Conservation (phyloP, 1,140 invertebrate genomes). For the Bombus waltoni region DNA sequence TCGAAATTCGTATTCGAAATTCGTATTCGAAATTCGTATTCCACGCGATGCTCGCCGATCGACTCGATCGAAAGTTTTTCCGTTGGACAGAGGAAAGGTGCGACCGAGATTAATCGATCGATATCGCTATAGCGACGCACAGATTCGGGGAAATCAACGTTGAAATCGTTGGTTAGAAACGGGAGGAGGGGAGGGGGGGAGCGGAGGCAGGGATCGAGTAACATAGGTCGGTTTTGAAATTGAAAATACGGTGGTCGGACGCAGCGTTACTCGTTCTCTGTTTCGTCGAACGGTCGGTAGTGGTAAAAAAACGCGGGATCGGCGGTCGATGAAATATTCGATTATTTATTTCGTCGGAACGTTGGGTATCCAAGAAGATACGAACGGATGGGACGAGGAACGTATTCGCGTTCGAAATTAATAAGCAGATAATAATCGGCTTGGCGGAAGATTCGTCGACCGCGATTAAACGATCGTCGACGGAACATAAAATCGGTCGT, state of each 20-base stretch:
- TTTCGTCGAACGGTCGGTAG: not conserved
- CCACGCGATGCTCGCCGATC: no score
- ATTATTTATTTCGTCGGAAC: not conserved
- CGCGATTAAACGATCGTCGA: constrained; percentile 21
- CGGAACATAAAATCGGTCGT: constrained; percentile 22
- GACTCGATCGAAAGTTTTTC: not conserved
- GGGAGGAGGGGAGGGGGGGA: not conserved
- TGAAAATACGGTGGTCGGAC: not conserved
- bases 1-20: no score
- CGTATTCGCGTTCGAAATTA: constrained; percentile 7
- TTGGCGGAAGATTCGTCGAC: constrained; percentile 5
- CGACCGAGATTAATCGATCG: no score
- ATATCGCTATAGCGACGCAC: not conserved
- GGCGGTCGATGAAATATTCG: no score
- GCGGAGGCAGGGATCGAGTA: no score
- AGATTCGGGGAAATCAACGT: no score
- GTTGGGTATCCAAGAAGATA: not conserved
- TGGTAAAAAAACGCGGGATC: not conserved
- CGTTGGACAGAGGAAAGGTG: no score
- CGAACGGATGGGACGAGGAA: no score
- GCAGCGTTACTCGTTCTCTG: not conserved
- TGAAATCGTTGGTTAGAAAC: not conserved
- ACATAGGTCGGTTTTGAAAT: not conserved
- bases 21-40: no score
- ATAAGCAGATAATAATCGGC: not conserved